Evolutionary conservation across 2,113 vertebrate species (phyloP), one percentile per base, ranked within the genome.

Genomic region (Nanger granti): DNA sequence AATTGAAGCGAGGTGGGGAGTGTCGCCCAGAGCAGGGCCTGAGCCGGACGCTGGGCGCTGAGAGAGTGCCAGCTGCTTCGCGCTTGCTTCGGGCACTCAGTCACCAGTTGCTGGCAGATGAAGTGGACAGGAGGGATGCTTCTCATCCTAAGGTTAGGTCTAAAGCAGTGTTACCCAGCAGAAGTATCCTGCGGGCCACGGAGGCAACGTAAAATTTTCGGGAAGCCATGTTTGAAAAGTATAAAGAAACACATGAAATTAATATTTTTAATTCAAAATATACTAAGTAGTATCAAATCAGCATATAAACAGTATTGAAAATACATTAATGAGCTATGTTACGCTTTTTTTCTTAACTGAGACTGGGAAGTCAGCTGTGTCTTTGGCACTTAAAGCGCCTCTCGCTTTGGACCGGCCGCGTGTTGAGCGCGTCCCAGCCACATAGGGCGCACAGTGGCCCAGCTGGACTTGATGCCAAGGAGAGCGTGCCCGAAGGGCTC

Each of bases 221-320:
- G 28, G 49, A 89, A 86, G 49, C 37, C 41, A 60, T n/a, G 29
- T 96, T 86, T 87, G 34, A 37, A 57, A 94, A 92, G 49, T 87
- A 83, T 52, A 76, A 83, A 86, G 54, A 89, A 83, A 57, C 8
- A 80, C 47, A 4, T 62, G 54, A 88, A 66, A 62, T 59, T 60
- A 41, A 76, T 88, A 87, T 82, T 87, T 79, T 37, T 80, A 89
- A 89, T 44, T 29, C 2, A 26, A 0, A 89, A 52, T 90, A 57
- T 83, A 57, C 49, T 73, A 66, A 85, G 4, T 59, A 49, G 62
- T 69, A 55, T 24, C 2, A 15, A n/a, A 57, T 60, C 62, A 87
- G 14, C 66, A 66, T 47, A 9, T 84, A 62, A 37, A 73, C 59
- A 95, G 0, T 86, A 22, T 80, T 84, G 22, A 87, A 66, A 91